Percentiles rank a stretch among this genome's conserved stretches.
These are phyloP conservation scores for Brienomyrus longianalis DNA, from an alignment of 2,113 vertebrate species.

Conservation along the genomic window DNA sequence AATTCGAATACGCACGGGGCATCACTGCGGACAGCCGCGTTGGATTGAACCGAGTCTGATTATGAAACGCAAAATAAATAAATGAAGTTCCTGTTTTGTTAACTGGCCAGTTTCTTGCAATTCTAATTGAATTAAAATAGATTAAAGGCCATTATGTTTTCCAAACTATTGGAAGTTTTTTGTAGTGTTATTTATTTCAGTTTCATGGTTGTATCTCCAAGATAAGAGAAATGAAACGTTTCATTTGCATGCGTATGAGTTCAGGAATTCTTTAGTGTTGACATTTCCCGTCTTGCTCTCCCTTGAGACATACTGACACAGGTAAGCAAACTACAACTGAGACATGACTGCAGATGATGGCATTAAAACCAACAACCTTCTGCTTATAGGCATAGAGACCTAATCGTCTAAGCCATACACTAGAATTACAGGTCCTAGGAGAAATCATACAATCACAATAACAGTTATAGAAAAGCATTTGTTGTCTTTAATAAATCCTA, in stretches of 20 bases:
- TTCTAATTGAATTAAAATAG: not conserved
- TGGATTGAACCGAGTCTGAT: not conserved
- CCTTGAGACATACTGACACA: not conserved
- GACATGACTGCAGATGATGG: not conserved
- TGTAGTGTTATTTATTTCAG: not conserved
- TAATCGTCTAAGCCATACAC: not conserved
- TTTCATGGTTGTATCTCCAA: not conserved
- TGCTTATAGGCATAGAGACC: not conserved
- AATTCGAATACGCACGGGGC: not conserved
- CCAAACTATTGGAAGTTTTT: not conserved
- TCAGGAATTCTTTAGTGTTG: not conserved
- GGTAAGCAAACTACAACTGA: not conserved
- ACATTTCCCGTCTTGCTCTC: not conserved
- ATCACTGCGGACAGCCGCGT: not conserved
- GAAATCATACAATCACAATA: not conserved
- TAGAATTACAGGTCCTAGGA: not conserved
- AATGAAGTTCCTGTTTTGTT: not conserved
- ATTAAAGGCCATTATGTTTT: not conserved
- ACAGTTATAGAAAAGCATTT: not conserved
- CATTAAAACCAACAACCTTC: not conserved
- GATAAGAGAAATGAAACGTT: not conserved
- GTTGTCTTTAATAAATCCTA: not conserved
- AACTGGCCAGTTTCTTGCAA: not conserved
- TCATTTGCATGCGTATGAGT: not conserved
- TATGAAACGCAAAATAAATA: not conserved